Conservation (phyloP, 1,140 invertebrate genomes). For the Pachypeltis micranthus region DNA sequence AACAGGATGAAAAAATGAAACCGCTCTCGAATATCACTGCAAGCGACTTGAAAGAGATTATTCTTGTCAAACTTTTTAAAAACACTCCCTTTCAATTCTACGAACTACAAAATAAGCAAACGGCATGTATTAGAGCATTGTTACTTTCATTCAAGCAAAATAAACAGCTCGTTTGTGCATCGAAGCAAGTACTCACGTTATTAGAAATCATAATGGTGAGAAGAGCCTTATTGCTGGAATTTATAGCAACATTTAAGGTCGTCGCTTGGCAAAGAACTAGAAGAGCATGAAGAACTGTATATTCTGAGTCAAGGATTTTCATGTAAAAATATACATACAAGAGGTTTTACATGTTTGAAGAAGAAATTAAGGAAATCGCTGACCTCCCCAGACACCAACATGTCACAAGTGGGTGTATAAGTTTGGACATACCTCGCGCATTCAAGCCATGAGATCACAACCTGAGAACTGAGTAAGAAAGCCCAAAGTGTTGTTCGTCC, state of each 20-base stretch:
- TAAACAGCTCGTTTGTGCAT: no score
- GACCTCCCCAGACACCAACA: no score
- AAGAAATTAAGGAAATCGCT: no score
- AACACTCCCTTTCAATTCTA: constrained; percentile 95
- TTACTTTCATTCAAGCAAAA: constrained; percentile 1
- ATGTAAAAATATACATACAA: neutral
- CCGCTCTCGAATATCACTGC: constrained; percentile 91
- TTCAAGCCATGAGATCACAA: neutral
- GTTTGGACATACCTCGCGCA: neutral
- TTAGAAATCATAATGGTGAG: constrained; percentile 99
- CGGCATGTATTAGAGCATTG: no score
- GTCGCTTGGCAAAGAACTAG: constrained; percentile 90
- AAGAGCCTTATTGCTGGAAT: constrained; percentile 94
- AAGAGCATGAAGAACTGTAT: constrained; percentile 73
- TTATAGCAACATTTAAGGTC: constrained; percentile 96
- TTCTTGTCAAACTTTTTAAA: constrained; percentile 99
- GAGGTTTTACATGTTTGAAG: no score
- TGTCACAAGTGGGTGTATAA: neutral
- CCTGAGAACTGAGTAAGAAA: neutral
- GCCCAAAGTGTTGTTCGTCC: neutral
- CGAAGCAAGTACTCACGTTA: constrained; percentile 65
- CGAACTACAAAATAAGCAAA: constrained; percentile 63
- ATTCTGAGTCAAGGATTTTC: neutral
- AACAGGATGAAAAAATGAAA: constrained; percentile 87
- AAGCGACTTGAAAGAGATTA: constrained; percentile 90